Evolutionary conservation across 2,113 vertebrate genomes (phyloP), one percentile per base, ranked within the genome.

Genomic region (Erythrolamprus reginae): DNA sequence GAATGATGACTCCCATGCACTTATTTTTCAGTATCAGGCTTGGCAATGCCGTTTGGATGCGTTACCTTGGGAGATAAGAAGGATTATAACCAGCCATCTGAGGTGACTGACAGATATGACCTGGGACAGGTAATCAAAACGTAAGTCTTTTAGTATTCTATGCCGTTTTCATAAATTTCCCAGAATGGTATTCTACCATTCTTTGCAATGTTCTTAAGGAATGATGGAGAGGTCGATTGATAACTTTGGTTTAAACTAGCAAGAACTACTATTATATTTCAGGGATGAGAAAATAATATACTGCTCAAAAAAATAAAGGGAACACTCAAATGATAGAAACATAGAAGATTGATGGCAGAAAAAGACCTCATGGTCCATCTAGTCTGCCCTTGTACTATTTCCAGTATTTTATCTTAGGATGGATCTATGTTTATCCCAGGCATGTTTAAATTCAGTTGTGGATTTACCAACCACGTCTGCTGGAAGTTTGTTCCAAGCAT

Each of bases 91-190:
- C 99, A 98, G 96, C 99, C 98, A 70, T 98, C 98, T 1, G 99
- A 99, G 58, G 98, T 99, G 96, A 99, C 98, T 28, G 99, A 99
- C 96, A 98, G 98, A 98, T 99, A 99, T 99, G 99, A 99, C 94
- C 96, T 99, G 96, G 99, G 99, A 90, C 99, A 99, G 96, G 98
- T 99, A 95, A 97, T 99, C 96, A 99, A 99, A 97, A 99, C 99
- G 99, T 99, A 96, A 99, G 98, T 98, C 93, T 87, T 58, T 12
- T 61, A 33, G 9, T 77, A 24, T 19, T 33, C 47, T 21, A 28
- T 38, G 33, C 33, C 1, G 45, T 48, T 45, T 58, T 28, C 7
- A 33, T 50, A 85, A 5, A 48, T 85, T 51, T 50, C 17, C 33
- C 19, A 38, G 33, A 77, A 77, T 42, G 33, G n/a, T 42, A 33